These are phyloP conservation scores for Cephus rjabovi DNA, from an alignment of 2,888 invertebrate species.

Conservation along the genomic window DNA sequence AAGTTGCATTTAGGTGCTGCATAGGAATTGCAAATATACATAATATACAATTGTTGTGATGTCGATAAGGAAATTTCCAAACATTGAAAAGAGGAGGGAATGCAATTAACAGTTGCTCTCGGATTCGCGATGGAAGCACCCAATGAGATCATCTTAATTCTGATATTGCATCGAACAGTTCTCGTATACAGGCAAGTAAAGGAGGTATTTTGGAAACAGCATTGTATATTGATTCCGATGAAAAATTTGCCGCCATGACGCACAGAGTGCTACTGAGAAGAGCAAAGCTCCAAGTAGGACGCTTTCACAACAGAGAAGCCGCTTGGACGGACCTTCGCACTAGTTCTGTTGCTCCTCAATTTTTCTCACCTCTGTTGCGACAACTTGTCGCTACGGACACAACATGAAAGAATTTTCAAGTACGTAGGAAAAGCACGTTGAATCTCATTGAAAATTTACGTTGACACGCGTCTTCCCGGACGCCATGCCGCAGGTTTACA, in stretches of 20 bases:
- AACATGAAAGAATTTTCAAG: neutral
- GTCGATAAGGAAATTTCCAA: neutral
- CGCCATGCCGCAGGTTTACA: slow-evolving; percentile 45
- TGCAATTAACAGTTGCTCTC: neutral
- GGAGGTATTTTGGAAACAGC: neutral
- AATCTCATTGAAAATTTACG: slow-evolving; percentile 39
- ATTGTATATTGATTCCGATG: neutral
- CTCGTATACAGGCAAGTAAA: neutral
- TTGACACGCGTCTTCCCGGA: slow-evolving; percentile 46
- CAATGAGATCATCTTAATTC: neutral
- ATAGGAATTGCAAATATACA: neutral
- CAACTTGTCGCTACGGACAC: neutral
- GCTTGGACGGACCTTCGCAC: neutral
- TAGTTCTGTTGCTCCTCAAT: neutral
- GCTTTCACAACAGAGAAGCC: neutral
- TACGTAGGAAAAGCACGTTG: neutral
- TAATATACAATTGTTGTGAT: neutral
- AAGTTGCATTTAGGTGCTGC: neutral
- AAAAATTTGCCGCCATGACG: neutral
- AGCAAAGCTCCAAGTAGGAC: neutral
- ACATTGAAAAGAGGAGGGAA: neutral
- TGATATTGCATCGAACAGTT: neutral
- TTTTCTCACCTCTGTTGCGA: neutral
- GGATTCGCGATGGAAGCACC: neutral
- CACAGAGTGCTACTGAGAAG: neutral